phyloP scores from a whole-genome alignment of 2,113 vertebrate genomes.

The Pogonocichla stellata region DNA sequence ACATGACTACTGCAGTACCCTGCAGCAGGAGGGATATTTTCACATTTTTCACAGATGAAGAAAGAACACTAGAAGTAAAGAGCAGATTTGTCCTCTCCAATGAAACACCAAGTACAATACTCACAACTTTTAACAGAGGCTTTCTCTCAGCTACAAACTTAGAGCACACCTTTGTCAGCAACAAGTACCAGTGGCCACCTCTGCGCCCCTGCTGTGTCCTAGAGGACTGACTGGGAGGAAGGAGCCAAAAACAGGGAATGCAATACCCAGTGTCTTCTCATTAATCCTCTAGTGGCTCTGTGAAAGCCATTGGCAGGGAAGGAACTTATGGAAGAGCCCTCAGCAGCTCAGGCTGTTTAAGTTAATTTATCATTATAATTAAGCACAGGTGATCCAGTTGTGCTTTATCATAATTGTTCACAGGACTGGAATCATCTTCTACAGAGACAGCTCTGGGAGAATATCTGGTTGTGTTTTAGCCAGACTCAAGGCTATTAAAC shows the following conservation, averaged over 20 bases:
- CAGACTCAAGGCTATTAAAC: neutral
- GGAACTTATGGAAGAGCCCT: neutral
- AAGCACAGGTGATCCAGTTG: neutral
- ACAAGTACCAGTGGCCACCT: neutral
- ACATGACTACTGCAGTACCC: neutral
- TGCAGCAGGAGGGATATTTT: neutral
- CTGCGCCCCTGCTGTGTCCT: neutral
- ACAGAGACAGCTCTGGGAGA: neutral
- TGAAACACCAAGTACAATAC: neutral
- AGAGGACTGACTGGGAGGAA: neutral
- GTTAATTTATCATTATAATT: slow-evolving; percentile 20
- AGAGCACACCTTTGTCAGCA: neutral
- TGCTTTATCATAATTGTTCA: neutral
- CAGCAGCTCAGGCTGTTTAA: neutral
- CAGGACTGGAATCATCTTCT: neutral
- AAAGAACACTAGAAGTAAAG: neutral
- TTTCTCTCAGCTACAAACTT: neutral
- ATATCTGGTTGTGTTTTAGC: neutral
- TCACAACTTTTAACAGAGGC: neutral
- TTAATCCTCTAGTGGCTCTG: neutral
- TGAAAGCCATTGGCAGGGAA: neutral
- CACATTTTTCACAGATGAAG: neutral
- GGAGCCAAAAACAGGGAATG: neutral
- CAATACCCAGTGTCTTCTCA: neutral
- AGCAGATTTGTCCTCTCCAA: neutral